Evolutionary conservation across 1,140 invertebrate species (phyloP).

Genomic region (Diabrotica virgifera): DNA sequence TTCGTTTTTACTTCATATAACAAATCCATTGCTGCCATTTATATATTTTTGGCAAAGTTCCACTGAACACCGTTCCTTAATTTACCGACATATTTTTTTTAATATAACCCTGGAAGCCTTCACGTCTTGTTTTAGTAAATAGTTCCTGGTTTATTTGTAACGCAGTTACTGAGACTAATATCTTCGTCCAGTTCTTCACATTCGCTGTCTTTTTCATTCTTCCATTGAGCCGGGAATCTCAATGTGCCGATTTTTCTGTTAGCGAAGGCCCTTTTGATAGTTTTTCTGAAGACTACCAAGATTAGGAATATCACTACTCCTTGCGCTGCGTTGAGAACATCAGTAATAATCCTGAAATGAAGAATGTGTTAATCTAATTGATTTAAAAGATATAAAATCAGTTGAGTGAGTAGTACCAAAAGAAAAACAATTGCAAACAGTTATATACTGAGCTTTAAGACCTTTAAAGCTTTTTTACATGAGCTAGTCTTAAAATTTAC

Average conservation of each 20-base stretch:
- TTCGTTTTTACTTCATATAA: too few species aligned
- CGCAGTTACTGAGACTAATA: background rate
- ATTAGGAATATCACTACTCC: conserved; percentile 65
- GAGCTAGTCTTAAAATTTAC: too few species aligned
- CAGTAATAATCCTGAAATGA: conserved; percentile 58
- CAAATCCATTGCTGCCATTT: too few species aligned
- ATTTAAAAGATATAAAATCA: background rate
- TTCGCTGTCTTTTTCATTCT: conserved; percentile 8
- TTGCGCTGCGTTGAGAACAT: conserved; percentile 63
- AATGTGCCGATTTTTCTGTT: conserved; percentile 31
- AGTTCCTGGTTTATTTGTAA: too few species aligned
- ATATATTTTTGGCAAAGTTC: too few species aligned
- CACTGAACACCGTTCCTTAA: too few species aligned
- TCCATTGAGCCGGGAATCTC: conserved; percentile 9
- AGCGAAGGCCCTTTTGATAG: conserved; percentile 42
- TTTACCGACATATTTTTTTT: too few species aligned
- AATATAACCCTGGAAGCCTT: too few species aligned
- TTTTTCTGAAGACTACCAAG: conserved; percentile 57
- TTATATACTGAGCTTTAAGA: background rate
- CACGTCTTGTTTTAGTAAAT: too few species aligned
- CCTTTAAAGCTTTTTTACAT: background rate
- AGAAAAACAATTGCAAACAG: background rate
- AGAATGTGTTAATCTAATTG: background rate
- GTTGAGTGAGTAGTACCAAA: background rate
- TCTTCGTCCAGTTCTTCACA: conserved; percentile 17